These are phyloP conservation scores for Lasiurus borealis DNA, from an alignment of 2,113 vertebrate species.

Conservation along the genomic window DNA sequence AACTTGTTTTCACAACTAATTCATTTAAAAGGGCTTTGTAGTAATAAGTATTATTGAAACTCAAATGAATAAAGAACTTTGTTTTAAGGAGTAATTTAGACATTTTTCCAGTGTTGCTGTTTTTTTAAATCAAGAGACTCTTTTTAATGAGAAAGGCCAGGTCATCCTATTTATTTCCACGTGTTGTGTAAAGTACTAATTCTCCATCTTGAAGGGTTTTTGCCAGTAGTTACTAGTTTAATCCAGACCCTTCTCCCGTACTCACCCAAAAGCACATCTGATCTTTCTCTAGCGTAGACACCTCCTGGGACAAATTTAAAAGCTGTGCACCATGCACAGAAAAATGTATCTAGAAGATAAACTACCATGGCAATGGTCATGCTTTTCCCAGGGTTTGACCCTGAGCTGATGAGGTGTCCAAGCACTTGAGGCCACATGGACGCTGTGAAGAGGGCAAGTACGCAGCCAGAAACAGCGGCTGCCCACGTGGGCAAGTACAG, in stretches of 20 bases:
- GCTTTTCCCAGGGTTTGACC: conserved; percentile 80
- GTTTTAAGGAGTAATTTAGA: conserved; percentile 39
- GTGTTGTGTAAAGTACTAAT: neutral
- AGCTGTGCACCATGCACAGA: conserved; percentile 88
- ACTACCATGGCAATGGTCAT: conserved; percentile 84
- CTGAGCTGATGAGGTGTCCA: conserved; percentile 76
- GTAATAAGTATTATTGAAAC: conserved; percentile 19
- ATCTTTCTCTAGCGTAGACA: conserved; percentile 86
- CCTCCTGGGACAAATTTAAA: conserved; percentile 90
- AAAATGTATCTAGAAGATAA: conserved; percentile 84
- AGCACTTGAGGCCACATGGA: conserved; percentile 84
- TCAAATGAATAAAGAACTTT: neutral
- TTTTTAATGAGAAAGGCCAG: neutral
- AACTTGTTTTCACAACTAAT: neutral
- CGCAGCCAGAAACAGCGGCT: conserved; percentile 84
- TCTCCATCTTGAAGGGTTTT: neutral
- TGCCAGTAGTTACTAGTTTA: conserved; percentile 31
- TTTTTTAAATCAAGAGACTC: neutral
- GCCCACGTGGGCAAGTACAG: conserved; percentile 86
- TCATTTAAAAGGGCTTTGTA: neutral
- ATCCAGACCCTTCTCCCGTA: conserved; percentile 30
- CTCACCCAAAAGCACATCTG: conserved; percentile 89
- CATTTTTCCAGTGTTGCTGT: neutral
- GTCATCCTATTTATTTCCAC: neutral
- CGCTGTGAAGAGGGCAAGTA: conserved; percentile 84